phyloP scores from a whole-genome alignment of 2,113 vertebrate species.

The Alectura lathami region DNA sequence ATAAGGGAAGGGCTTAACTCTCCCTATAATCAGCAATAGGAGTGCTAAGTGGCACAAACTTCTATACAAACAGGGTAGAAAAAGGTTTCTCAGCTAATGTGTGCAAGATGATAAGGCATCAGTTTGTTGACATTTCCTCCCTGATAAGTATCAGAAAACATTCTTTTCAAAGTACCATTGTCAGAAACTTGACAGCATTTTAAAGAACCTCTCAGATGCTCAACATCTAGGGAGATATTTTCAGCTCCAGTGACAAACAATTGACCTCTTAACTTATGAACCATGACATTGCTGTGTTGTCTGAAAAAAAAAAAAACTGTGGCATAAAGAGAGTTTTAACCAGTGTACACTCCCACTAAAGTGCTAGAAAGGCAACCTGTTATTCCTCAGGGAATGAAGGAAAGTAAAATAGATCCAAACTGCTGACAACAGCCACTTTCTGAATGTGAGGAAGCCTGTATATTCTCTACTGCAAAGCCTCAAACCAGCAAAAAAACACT shows the following conservation, averaged over 20 bases:
- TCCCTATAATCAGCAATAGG: not conserved
- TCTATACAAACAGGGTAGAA: not conserved
- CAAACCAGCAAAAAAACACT: not conserved
- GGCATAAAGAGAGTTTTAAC: conserved; percentile 8
- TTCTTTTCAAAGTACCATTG: not conserved
- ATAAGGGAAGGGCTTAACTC: not conserved
- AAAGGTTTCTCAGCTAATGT: not conserved
- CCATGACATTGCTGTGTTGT: not conserved
- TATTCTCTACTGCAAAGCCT: not conserved
- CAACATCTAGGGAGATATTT: not conserved
- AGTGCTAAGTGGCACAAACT: not conserved
- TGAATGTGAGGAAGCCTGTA: not conserved
- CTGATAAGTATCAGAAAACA: not conserved
- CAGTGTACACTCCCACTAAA: not conserved
- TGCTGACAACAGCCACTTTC: not conserved
- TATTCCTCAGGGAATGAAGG: not conserved
- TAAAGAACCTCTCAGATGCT: not conserved
- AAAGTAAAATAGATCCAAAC: not conserved
- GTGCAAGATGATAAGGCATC: not conserved
- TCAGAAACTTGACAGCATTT: not conserved
- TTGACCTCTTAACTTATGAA: conserved; percentile 16
- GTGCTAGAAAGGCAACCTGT: not conserved
- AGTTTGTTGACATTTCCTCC: not conserved
- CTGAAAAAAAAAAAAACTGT: not conserved
- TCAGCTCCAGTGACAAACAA: not conserved